A percentile compares a stretch with the other conserved stretches of the same genome.
phyloP scores from a whole-genome alignment of 2,113 vertebrate genomes.

The Potamarius usumacintae region DNA sequence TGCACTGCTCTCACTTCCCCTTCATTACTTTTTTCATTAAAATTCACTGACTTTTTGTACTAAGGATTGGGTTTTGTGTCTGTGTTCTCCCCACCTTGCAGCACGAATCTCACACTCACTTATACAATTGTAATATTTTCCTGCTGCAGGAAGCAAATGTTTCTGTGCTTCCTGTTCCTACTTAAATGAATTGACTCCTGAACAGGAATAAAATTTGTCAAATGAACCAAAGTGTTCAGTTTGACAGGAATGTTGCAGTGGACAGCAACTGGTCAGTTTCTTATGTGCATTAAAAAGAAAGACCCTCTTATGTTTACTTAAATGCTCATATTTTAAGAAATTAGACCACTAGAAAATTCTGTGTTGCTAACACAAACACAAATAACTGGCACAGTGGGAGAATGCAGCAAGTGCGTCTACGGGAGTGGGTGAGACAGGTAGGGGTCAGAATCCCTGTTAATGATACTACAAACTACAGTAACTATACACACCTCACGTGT shows the following conservation, averaged over 20 bases:
- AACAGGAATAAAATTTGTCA: not conserved
- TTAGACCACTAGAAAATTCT: not conserved
- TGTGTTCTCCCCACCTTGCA: no score
- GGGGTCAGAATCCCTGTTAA: not conserved
- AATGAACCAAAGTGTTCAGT: not conserved
- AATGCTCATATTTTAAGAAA: not conserved
- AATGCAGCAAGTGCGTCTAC: not conserved
- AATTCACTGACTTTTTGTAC: no score
- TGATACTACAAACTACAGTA: not conserved
- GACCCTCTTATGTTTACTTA: not conserved
- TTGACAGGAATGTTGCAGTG: not conserved
- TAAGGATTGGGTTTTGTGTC: no score
- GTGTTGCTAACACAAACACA: not conserved
- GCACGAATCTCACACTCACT: not conserved
- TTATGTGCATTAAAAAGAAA: not conserved
- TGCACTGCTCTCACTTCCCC: no score
- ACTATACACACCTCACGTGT: not conserved
- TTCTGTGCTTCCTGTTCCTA: not conserved
- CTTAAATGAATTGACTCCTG: not conserved
- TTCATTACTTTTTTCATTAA: no score
- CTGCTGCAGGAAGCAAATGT: not conserved
- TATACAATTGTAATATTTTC: not conserved
- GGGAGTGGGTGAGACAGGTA: not conserved
- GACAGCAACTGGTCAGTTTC: not conserved
- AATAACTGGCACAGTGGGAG: not conserved